phyloP scores from a whole-genome alignment of 2,113 vertebrate species.

The Emydocephalus ijimae region DNA sequence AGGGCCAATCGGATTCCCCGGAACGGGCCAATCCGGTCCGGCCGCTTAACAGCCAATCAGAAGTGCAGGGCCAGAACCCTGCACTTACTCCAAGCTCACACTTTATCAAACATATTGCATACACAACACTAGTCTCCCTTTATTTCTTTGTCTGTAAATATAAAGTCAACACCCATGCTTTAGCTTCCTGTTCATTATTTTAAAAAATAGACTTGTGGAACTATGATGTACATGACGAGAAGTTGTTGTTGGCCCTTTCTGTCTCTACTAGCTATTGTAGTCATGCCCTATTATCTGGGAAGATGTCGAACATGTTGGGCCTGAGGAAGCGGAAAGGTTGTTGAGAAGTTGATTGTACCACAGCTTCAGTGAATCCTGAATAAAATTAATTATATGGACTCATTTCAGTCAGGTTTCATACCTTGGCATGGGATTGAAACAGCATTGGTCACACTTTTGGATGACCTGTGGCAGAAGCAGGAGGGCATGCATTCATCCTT shows the following conservation, averaged over 20 bases:
- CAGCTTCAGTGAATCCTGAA: background rate
- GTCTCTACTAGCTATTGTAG: background rate
- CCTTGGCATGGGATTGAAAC: background rate
- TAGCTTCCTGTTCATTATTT: background rate
- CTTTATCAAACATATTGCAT: too few relatives aligned
- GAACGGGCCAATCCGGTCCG: too few relatives aligned
- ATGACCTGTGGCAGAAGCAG: background rate
- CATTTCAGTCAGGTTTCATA: background rate
- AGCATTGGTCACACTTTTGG: background rate
- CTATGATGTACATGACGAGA: background rate
- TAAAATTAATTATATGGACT: background rate
- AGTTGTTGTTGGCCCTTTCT: background rate
- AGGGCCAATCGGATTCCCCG: too few relatives aligned
- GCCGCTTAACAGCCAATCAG: too few relatives aligned
- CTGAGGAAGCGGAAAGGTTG: background rate
- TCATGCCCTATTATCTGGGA: background rate
- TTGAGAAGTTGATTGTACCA: background rate
- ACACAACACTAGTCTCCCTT: too few relatives aligned
- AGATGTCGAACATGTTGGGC: background rate
- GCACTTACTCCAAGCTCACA: too few relatives aligned
- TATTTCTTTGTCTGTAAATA: too few relatives aligned
- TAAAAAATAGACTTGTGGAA: background rate
- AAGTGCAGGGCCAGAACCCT: too few relatives aligned
- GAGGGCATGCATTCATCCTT: background rate
- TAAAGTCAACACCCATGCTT: background rate